Evolutionary conservation across 2,888 invertebrate genomes (phyloP).

Genomic region (Polydesmus complanatus): DNA sequence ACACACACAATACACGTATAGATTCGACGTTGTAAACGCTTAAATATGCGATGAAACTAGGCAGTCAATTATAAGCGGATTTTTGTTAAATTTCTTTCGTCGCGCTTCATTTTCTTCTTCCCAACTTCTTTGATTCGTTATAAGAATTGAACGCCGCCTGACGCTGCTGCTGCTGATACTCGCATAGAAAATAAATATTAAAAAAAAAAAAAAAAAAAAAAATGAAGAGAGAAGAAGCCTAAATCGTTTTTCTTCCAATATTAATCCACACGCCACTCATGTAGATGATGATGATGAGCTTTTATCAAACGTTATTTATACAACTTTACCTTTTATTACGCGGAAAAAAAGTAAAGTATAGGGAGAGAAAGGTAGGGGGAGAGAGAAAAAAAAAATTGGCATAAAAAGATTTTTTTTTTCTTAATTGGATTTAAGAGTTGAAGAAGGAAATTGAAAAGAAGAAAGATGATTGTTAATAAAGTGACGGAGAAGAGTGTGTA

Average conservation of each 20-base stretch:
- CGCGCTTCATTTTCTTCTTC: neutral
- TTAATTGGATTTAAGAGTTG: neutral
- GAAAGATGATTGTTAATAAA: neutral
- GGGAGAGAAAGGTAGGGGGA: no score
- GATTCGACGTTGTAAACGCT: no score
- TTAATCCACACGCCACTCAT: neutral
- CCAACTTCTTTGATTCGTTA: neutral
- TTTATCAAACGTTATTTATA: neutral
- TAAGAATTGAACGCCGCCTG: neutral
- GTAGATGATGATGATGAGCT: neutral
- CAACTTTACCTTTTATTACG: neutral
- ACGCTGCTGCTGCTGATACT: no score
- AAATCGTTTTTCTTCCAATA: neutral
- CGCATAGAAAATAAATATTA: no score
- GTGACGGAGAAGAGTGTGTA: no score
- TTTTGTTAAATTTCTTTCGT: neutral
- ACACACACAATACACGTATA: no score
- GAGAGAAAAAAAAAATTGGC: no score
- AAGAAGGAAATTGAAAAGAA: neutral
- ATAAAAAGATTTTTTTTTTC: neutral
- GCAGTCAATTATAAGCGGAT: neutral
- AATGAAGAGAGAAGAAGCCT: neutral
- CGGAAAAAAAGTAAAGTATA: no score
- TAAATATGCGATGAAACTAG: neutral
- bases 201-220: no score